Percentiles rank a stretch among this genome's conserved stretches.
phyloP scores from a whole-genome alignment of 2,113 vertebrate species.

The Arenaria interpres region DNA sequence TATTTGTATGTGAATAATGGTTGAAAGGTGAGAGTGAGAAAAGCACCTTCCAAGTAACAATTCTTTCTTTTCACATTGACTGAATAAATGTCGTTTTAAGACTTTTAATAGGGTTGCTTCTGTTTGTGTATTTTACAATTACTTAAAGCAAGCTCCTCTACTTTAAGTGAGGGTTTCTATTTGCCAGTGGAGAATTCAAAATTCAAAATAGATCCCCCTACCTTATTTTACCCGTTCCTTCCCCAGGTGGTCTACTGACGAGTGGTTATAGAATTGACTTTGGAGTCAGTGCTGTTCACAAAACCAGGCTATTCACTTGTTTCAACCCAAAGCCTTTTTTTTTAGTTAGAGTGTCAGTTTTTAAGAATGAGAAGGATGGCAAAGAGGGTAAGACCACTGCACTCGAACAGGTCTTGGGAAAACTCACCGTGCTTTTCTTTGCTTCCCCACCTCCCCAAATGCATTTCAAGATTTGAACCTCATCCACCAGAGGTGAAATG shows the following conservation, averaged over 20 bases:
- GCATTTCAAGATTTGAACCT: not conserved
- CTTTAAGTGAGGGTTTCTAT: not conserved
- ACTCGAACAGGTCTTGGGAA: not conserved
- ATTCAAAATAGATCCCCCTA: not conserved
- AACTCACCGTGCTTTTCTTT: not conserved
- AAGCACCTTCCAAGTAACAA: not conserved
- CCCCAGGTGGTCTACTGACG: not conserved
- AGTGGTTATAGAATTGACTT: not conserved
- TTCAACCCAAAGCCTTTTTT: not conserved
- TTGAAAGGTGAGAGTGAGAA: not conserved
- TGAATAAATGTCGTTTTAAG: not conserved
- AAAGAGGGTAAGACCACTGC: not conserved
- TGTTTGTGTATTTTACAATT: constrained; percentile 3
- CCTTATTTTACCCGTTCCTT: not conserved
- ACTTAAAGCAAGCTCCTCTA: not conserved
- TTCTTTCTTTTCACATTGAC: not conserved
- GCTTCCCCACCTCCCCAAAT: not conserved
- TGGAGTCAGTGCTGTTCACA: not conserved
- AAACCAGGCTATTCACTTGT: not conserved
- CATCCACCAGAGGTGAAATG: not conserved
- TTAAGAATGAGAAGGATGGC: not conserved
- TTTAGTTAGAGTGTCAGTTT: not conserved
- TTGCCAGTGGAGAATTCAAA: not conserved
- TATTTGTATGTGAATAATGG: not conserved
- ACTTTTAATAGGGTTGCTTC: not conserved